Evolutionary conservation across 2,888 invertebrate species (phyloP).

Genomic region (Ochropleura leucogaster): DNA sequence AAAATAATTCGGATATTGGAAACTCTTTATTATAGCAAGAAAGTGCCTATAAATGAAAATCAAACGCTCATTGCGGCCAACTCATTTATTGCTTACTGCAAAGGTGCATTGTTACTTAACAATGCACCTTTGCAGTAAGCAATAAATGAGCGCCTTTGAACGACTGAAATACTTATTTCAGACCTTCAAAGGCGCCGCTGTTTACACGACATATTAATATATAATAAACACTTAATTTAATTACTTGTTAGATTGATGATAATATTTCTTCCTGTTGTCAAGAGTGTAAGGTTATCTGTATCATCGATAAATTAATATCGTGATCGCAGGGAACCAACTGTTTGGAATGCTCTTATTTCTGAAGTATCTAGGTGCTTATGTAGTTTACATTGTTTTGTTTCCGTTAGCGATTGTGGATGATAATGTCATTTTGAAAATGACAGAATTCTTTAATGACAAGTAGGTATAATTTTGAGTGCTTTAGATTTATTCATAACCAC

Average conservation of each 20-base stretch:
- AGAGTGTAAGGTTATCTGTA: constrained; percentile 37
- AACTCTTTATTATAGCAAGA: background rate
- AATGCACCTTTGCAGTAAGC: too few relatives aligned
- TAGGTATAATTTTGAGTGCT: background rate
- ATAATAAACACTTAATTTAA: constrained; percentile 21
- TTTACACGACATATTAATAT: constrained; percentile 10
- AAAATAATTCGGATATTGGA: background rate
- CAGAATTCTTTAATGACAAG: background rate
- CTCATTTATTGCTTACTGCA: background rate
- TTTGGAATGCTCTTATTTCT: constrained; percentile 18
- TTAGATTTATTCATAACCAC: background rate
- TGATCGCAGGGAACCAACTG: background rate
- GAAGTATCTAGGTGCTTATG: background rate
- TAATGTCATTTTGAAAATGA: background rate
- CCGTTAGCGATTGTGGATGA: background rate
- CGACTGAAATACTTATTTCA: background rate
- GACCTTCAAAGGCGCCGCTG: constrained; percentile 21
- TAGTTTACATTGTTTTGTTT: background rate
- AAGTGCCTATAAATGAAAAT: background rate
- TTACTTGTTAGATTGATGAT: constrained; percentile 20
- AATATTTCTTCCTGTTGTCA: constrained; percentile 21
- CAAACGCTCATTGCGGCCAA: background rate
- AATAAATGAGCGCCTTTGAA: too few relatives aligned
- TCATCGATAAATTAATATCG: constrained; percentile 21
- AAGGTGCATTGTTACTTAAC: too few relatives aligned